Conservation (phyloP, 2,888 invertebrate species). For the Oligia strigilis region DNA sequence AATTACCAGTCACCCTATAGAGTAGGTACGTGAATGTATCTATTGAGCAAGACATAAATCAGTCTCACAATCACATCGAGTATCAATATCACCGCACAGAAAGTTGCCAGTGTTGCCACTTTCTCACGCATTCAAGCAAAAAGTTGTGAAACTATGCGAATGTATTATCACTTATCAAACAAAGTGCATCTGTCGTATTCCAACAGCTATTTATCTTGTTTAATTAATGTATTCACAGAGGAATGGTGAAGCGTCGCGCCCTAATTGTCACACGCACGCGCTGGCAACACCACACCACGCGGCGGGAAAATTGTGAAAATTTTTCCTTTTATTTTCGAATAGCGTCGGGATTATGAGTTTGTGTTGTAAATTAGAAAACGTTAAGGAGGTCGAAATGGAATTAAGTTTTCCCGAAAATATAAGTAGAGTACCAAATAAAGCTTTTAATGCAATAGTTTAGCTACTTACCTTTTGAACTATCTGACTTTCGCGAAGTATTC, state of each 20-base stretch:
- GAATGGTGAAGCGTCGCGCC: constrained; percentile 75
- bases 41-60: constrained; percentile 26
- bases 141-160: constrained; percentile 60
- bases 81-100: constrained; percentile 52
- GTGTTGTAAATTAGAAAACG: constrained; percentile 15
- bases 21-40: background rate
- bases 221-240: constrained; percentile 69
- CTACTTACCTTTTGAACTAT: background rate
- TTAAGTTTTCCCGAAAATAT: background rate
- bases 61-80: constrained; percentile 35
- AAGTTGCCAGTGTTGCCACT: constrained; percentile 57
- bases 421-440: background rate
- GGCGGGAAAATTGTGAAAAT: constrained; percentile 54
- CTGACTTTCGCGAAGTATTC: background rate
- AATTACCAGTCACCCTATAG: too few species aligned
- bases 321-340: constrained; percentile 63
- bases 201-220: constrained; percentile 68
- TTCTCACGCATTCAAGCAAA: constrained; percentile 57
- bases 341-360: constrained; percentile 13
- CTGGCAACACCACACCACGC: constrained; percentile 55
- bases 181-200: constrained; percentile 54
- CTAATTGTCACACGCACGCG: constrained; percentile 75
- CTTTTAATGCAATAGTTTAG: too few species aligned
- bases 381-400: background rate
- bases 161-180: constrained; percentile 57